These are phyloP conservation scores for Popillia japonica DNA, from an alignment of 1,140 invertebrate genomes.

Conservation along the genomic window DNA sequence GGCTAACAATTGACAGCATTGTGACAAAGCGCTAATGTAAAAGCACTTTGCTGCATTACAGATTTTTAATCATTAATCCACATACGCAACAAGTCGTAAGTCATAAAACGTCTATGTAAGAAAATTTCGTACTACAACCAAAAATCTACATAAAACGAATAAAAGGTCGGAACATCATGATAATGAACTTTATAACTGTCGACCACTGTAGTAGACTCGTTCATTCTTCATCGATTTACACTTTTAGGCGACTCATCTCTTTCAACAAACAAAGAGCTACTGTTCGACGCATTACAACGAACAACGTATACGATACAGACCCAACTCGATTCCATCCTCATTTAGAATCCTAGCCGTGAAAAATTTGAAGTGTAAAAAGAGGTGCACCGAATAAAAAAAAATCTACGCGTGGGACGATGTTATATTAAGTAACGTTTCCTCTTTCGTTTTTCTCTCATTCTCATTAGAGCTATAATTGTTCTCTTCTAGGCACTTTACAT, in stretches of 20 bases:
- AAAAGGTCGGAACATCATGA: neutral
- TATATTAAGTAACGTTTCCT: slow-evolving; percentile 6
- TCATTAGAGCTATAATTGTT: neutral
- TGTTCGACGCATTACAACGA: slow-evolving; percentile 35
- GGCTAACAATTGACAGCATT: too few relatives aligned
- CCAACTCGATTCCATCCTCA: neutral
- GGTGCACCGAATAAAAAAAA: neutral
- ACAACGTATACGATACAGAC: slow-evolving; percentile 13
- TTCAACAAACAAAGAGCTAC: slow-evolving; percentile 46
- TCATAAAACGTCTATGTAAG: too few relatives aligned
- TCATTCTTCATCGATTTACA: slow-evolving; percentile 7
- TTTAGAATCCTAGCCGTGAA: neutral
- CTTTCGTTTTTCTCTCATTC: neutral
- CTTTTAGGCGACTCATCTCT: slow-evolving; percentile 42
- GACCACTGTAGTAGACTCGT: neutral
- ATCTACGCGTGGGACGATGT: neutral
- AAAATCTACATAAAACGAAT: too few relatives aligned
- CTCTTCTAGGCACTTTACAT: slow-evolving; percentile 3
- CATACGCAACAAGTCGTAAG: too few relatives aligned
- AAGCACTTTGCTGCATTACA: too few relatives aligned
- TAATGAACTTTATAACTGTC: neutral
- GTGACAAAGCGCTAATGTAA: too few relatives aligned
- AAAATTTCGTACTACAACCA: too few relatives aligned
- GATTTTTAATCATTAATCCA: too few relatives aligned
- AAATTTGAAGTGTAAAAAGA: neutral